Conservation (phyloP, 1,140 invertebrate species). For the Oreohelix idahoensis region DNA sequence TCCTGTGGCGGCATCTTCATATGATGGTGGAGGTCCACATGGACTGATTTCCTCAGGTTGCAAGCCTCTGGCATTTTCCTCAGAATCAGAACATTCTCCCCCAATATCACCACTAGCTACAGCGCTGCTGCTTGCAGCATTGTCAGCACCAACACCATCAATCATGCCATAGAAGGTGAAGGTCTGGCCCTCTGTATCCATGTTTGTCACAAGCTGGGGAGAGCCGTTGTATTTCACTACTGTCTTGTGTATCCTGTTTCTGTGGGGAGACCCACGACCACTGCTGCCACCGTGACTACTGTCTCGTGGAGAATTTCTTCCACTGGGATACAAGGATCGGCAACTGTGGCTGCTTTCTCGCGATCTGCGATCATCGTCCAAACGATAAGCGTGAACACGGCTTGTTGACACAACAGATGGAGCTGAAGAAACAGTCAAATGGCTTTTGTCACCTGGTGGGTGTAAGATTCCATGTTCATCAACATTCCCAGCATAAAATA, state of each 20-base stretch:
- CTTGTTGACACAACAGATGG: not conserved
- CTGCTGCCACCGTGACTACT: conserved; percentile 1
- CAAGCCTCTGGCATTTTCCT: not conserved
- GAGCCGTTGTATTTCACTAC: not conserved
- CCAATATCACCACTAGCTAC: not conserved
- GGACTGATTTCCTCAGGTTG: not conserved
- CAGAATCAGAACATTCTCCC: not conserved
- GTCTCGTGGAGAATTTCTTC: conserved; percentile 8
- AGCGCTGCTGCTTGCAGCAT: not conserved
- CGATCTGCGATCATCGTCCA: conserved; percentile 18
- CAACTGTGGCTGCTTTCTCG: not conserved
- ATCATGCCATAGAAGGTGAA: conserved; percentile 12
- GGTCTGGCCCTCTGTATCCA: conserved; percentile 13
- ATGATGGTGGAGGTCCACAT: conserved; percentile 9
- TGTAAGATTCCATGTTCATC: conserved; percentile 24
- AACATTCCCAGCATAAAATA: conserved; percentile 9
- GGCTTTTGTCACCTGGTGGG: not conserved
- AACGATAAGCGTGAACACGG: not conserved
- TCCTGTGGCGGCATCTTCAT: conserved; percentile 25
- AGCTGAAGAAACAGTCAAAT: not conserved
- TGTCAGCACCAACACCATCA: not conserved
- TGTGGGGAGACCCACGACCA: not conserved
- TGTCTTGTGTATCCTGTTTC: not conserved
- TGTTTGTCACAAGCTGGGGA: not conserved
- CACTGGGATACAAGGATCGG: conserved; percentile 7